A percentile compares a stretch with the other conserved stretches of the same genome.
phyloP scores from a whole-genome alignment of 2,113 vertebrate species.

The Hiodon alosoides region DNA sequence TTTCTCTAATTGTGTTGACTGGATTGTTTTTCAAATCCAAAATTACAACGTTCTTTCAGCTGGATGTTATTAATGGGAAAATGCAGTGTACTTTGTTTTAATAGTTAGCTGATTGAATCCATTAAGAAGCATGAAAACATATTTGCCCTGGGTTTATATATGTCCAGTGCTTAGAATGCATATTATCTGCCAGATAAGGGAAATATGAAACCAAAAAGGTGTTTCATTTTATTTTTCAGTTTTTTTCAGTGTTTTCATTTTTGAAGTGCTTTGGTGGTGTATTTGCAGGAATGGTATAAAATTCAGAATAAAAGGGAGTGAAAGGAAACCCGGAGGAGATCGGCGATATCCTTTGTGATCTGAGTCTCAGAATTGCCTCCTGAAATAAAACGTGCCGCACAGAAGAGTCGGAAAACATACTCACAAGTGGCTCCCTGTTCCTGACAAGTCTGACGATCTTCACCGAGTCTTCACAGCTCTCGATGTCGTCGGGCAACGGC shows the following conservation, averaged over 20 bases:
- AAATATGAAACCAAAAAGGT: too few species aligned
- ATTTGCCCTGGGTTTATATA: constrained; percentile 43
- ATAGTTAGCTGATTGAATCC: constrained; percentile 46
- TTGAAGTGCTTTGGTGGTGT: too few species aligned
- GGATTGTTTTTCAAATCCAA: constrained; percentile 47
- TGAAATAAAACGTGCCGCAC: background rate
- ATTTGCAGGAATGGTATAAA: too few species aligned
- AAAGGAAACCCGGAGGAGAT: background rate
- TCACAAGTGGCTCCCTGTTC: constrained; percentile 78
- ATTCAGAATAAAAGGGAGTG: too few species aligned
- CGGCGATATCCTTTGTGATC: background rate
- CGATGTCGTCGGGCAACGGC: constrained; percentile 72
- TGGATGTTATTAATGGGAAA: constrained; percentile 52
- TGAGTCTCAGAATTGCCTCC: background rate
- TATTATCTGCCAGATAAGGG: too few species aligned
- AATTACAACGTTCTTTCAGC: constrained; percentile 37
- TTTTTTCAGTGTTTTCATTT: too few species aligned
- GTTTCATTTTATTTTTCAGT: too few species aligned
- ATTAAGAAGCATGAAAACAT: constrained; percentile 61
- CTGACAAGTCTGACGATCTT: constrained; percentile 82
- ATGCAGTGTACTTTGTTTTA: constrained; percentile 51
- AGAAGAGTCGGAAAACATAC: constrained; percentile 25
- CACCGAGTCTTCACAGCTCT: constrained; percentile 79
- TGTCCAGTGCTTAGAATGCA: too few species aligned
- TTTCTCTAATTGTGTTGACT: constrained; percentile 48